Percentiles rank a stretch among this genome's conserved stretches.
phyloP scores from a whole-genome alignment of 2,888 invertebrate species.

The Embidobia sp. region DNA sequence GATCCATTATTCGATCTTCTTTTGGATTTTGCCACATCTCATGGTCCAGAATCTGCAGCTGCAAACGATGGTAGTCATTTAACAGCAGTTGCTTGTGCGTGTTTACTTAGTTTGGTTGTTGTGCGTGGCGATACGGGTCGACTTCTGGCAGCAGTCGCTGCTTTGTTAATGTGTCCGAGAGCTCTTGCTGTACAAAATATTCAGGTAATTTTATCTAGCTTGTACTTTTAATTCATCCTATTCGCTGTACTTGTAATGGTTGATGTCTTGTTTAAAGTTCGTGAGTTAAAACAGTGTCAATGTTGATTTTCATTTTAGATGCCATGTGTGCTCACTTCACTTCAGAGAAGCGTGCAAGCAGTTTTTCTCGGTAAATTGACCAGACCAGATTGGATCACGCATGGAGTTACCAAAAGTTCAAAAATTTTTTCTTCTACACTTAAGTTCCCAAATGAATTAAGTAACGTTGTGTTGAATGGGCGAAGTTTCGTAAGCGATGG shows the following conservation, averaged over 20 bases:
- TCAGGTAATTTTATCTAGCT: no score
- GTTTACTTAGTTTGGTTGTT: slow-evolving; percentile 94
- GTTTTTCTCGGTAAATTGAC: slow-evolving; percentile 92
- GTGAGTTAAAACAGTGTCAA: no score
- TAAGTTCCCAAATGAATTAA: slow-evolving; percentile 82
- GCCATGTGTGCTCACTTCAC: slow-evolving; percentile 91
- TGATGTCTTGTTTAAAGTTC: no score
- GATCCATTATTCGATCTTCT: slow-evolving; percentile 92
- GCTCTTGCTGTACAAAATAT: slow-evolving; percentile 90
- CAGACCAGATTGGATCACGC: slow-evolving; percentile 93
- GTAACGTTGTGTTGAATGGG: slow-evolving; percentile 81
- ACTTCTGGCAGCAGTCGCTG: slow-evolving; percentile 92
- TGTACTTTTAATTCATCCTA: no score
- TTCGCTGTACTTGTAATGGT: no score
- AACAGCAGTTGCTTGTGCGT: slow-evolving; percentile 94
- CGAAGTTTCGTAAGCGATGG: slow-evolving; percentile 94
- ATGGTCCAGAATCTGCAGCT: slow-evolving; percentile 84
- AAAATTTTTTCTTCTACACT: slow-evolving; percentile 87
- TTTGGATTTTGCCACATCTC: slow-evolving; percentile 90
- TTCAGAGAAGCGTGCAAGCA: slow-evolving; percentile 94
- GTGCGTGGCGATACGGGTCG: slow-evolving; percentile 96
- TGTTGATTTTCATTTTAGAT: no score
- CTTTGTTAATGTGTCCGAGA: slow-evolving; percentile 92
- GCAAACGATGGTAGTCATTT: slow-evolving; percentile 87
- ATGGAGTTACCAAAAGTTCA: slow-evolving; percentile 91